Evolutionary conservation across 1,140 invertebrate species (phyloP), one percentile per base, ranked within the genome.

Genomic region (Scaptomyza hsui): DNA sequence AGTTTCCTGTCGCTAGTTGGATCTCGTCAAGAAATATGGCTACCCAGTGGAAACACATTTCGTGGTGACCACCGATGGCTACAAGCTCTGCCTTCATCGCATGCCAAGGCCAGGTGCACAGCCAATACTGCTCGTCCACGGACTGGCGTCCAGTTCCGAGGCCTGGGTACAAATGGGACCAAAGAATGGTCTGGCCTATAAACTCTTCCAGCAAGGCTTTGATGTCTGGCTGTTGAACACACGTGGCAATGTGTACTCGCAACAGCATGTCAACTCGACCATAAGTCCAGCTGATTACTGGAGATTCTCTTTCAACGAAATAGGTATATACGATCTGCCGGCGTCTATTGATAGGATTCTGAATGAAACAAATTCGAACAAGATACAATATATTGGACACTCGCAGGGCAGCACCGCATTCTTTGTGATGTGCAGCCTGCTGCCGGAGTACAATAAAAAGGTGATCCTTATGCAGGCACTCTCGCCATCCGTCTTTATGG

Each of bases 151-250:
- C 32, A 93, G 93, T 15, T 92, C 93, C 2, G 92, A 92, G 0
- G 92, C 92, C 71, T 95, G 92, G 90, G 91, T 95, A 12, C 77
- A 93, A 10, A 92, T 93, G 70, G 92, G 93, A 6, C 94, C 94
- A 0, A 76, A 92, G 18, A 79, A 90, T 18, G 92, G 91, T 18
- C 63, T 92, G 42, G 92, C 92, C 5, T 95, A 94, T 70, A 91
- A 94, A 7, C 90, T 96, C 35, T 94, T 94, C 0, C 94, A 96
- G 56, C 86, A 89, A 16, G 94, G 94, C 0, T 95, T 93, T 62
- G 95, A 95, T 72, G 95, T 96, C 0, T 96, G 95, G 95, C 72
- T 96, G 78, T 93, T 94, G 0, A 96, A 96, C 81, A 93, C 93
- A 2, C 91, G 95, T 48, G 95, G 95, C 3, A 95, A 94, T 69